Conservation (phyloP, 2,888 invertebrate species). For the Phyllotreta striolata region DNA sequence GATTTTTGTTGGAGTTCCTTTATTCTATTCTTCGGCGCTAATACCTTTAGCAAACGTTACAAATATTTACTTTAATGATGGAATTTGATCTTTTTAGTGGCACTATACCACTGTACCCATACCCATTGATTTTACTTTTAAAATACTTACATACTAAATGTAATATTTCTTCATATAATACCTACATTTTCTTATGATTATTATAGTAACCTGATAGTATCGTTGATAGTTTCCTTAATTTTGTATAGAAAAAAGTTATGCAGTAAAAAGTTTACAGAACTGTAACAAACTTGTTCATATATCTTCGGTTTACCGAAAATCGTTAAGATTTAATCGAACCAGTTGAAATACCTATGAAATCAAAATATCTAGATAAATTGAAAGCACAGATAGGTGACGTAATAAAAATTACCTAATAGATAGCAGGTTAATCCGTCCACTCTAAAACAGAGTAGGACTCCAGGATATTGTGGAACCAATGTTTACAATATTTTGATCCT, state of each 20-base stretch:
- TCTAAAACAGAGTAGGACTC: conserved; percentile 5
- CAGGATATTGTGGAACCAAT: too few species aligned
- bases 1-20: conserved; percentile 21
- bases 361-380: conserved; percentile 22
- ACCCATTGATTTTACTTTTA: neutral
- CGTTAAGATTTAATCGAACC: conserved; percentile 12
- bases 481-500: too few species aligned
- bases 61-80: conserved; percentile 14
- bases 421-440: conserved; percentile 6
- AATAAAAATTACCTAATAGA: conserved; percentile 19
- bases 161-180: too few species aligned
- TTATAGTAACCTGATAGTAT: too few species aligned
- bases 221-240: too few species aligned
- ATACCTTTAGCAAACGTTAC: conserved; percentile 13
- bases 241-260: neutral
- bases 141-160: too few species aligned
- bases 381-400: conserved; percentile 22
- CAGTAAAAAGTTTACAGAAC: conserved; percentile 5
- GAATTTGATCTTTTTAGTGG: conserved; percentile 11
- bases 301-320: conserved; percentile 10
- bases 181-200: too few species aligned
- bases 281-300: conserved; percentile 17
- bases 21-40: conserved; percentile 10
- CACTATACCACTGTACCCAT: neutral
- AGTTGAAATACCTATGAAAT: conserved; percentile 16